Conservation (phyloP, 2,113 vertebrate species). For the Pseudonaja textilis region DNA sequence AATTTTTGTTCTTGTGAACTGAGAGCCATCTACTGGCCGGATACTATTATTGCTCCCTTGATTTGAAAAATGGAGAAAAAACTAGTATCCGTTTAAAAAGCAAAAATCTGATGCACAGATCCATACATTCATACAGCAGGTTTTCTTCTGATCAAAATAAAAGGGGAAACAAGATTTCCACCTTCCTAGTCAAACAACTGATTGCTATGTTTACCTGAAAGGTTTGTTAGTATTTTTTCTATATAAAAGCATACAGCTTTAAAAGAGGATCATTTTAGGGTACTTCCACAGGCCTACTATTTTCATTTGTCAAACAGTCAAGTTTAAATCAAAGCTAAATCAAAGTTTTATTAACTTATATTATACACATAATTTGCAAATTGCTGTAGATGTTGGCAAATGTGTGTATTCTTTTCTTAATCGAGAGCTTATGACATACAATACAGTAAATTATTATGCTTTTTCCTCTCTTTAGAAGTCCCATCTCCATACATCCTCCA, state of each 20-base stretch:
- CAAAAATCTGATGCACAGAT: not conserved
- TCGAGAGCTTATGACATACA: not conserved
- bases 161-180: not conserved
- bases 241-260: not conserved
- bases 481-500: not conserved
- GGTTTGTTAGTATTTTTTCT: not conserved
- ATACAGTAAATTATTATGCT: not conserved
- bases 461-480: not conserved
- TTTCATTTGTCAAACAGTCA: not conserved
- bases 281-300: not conserved
- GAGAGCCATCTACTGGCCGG: conserved; percentile 40
- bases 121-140: not conserved
- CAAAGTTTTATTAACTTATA: not conserved
- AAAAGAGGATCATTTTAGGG: not conserved
- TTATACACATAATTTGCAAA: not conserved
- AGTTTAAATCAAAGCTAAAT: not conserved
- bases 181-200: conserved; percentile 1
- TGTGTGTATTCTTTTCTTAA: not conserved
- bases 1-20: not conserved
- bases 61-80: not conserved
- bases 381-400: not conserved
- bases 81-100: not conserved
- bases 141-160: not conserved
- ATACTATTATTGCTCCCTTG: not conserved
- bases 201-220: not conserved